Evolutionary conservation across 2,888 invertebrate species (phyloP), one percentile per base, ranked within the genome.

Genomic region (Hypolimnas misippus): DNA sequence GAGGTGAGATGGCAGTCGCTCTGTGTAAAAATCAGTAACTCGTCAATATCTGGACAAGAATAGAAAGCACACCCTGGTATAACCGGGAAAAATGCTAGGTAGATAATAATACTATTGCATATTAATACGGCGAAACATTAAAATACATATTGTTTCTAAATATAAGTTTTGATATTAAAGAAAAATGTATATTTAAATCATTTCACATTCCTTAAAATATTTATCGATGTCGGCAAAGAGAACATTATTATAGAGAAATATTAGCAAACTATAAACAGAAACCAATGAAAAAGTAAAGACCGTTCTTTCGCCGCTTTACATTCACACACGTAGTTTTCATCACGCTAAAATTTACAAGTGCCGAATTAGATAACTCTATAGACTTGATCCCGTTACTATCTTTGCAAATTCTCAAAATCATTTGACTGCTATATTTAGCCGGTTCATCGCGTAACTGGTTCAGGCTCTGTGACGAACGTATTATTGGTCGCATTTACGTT

Each of bases 371-470:
- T 0, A 21, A 4, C 4, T 14, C 14, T 14, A 29, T 49, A n/a
- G 14, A 21, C 25, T 49, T 73, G 70, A 71, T 75, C 69, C 67
- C 62, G 70, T 73, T 72, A 74, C 73, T 70, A 72, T 75, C 61
- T 71, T 68, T 62, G 73, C 70, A 69, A 76, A 75, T 71, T 68
- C 63, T 57, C 59, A 71, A 77, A 79, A 77, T 77, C 75, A 82
- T 78, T 81, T 79, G 81, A 79, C 74, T 65, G 76, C 77, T 86
- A 84, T 79, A 80, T n/a, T n/a, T n/a, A n/a, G n/a, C n/a, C n/a
- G n/a, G n/a, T n/a, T n/a, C n/a, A n/a, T n/a, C n/a, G n/a, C n/a
- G n/a, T n/a, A 75, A 70, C 69, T 69, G 70, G 69, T 75, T 68
- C 73, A 72, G 74, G 68, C 67, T 49, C 60, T 50, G 73, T 82